Conservation (phyloP, 2,797 vertebrate species). For the Chelon auratus region DNA sequence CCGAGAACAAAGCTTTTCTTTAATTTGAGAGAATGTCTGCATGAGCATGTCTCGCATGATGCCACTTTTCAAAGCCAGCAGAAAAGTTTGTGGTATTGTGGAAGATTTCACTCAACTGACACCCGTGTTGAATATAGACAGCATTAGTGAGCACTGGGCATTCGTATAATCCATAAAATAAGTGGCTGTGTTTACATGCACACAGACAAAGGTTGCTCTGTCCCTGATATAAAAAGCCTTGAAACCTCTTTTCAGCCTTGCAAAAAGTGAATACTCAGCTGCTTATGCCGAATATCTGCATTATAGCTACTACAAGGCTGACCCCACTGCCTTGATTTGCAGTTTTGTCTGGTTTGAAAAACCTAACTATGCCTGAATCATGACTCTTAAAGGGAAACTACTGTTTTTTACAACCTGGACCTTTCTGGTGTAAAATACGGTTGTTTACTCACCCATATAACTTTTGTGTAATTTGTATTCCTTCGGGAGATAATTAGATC, state of each 20-base stretch:
- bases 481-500: too few relatives aligned
- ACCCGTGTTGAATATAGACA: background rate
- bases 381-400: too few relatives aligned
- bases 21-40: background rate
- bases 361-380: too few relatives aligned
- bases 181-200: background rate
- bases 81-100: background rate
- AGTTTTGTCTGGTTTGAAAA: too few relatives aligned
- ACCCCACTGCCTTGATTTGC: too few relatives aligned
- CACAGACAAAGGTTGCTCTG: too few relatives aligned
- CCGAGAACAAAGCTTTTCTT: constrained; percentile 11
- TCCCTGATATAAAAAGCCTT: background rate
- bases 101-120: background rate
- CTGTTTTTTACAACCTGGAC: too few relatives aligned
- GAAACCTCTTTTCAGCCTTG: background rate
- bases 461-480: too few relatives aligned
- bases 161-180: background rate
- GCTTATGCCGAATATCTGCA: too few relatives aligned
- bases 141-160: background rate
- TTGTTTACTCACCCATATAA: too few relatives aligned
- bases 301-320: too few relatives aligned
- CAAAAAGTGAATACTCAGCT: background rate
- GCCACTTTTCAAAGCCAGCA: constrained; percentile 15
- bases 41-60: background rate
- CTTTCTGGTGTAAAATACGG: too few relatives aligned